These are phyloP conservation scores for Cephus runcator DNA, from an alignment of 2,888 invertebrate species.

Conservation along the genomic window DNA sequence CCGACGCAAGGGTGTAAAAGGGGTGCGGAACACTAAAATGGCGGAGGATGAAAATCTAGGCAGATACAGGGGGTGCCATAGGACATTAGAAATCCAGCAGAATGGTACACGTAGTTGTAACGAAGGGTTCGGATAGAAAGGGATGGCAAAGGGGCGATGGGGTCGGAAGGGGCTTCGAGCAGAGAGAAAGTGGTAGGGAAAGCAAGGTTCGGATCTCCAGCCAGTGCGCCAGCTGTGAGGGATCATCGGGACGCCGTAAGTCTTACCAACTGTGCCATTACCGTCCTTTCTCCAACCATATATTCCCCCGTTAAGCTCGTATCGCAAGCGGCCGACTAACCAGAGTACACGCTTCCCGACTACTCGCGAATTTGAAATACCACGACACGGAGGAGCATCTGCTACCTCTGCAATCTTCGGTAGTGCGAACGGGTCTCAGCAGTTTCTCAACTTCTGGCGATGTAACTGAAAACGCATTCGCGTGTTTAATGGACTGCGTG, in stretches of 20 bases:
- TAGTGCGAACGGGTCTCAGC: not conserved
- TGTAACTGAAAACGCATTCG: not conserved
- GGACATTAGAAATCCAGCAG: not conserved
- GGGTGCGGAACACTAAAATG: conserved; percentile 3
- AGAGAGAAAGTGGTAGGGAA: not conserved
- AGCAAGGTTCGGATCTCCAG: not conserved
- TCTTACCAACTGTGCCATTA: conserved; percentile 5
- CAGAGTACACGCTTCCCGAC: not conserved
- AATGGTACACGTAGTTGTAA: not conserved
- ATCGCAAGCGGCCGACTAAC: not conserved
- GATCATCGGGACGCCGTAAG: conserved; percentile 8
- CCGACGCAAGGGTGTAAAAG: conserved; percentile 1
- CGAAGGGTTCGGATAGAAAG: not conserved
- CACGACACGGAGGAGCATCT: not conserved
- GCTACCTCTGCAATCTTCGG: not conserved
- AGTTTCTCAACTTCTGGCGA: not conserved
- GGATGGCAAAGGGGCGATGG: not conserved
- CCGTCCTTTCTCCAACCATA: not conserved
- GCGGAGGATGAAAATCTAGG: not conserved
- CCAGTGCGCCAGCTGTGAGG: conserved; percentile 14
- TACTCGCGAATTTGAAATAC: not conserved
- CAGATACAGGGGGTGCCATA: not conserved
- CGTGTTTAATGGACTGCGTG: not conserved
- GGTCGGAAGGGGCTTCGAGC: not conserved
- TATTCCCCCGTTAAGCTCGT: not conserved